Evolutionary conservation across 2,888 invertebrate genomes (phyloP).

Genomic region (Tryphoninae sp.): DNA sequence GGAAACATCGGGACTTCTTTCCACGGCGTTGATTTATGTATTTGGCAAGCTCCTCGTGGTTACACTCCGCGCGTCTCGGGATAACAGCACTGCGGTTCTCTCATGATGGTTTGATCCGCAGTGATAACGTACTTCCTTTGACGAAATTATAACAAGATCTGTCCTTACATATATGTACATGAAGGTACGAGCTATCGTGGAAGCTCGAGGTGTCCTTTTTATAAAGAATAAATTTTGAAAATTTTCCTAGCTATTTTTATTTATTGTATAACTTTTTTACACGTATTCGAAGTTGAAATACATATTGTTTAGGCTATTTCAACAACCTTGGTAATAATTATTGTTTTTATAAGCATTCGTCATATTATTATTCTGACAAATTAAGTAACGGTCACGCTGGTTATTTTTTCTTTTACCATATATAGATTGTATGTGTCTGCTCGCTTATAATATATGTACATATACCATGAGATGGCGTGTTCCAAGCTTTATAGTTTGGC

Average conservation of each 20-base stretch:
- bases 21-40: constrained; percentile 66
- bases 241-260: constrained; percentile 17
- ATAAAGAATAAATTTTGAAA: constrained; percentile 28
- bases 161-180: constrained; percentile 2
- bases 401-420: too few relatives aligned
- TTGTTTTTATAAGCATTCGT: too few relatives aligned
- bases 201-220: constrained; percentile 5
- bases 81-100: constrained; percentile 54
- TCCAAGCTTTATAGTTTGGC: too few relatives aligned
- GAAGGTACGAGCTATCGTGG: neutral
- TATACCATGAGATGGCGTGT: too few relatives aligned
- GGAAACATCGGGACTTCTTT: constrained; percentile 66
- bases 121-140: constrained; percentile 39
- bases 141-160: constrained; percentile 34
- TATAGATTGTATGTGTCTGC: too few relatives aligned
- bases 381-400: too few relatives aligned
- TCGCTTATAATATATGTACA: too few relatives aligned
- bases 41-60: constrained; percentile 63
- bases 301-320: too few relatives aligned
- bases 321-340: too few relatives aligned
- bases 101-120: constrained; percentile 58
- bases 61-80: constrained; percentile 46
- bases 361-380: too few relatives aligned
- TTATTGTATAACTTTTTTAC: neutral
- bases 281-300: neutral